Conservation (phyloP, 1,140 invertebrate species). For the Marisa cornuarietis region DNA sequence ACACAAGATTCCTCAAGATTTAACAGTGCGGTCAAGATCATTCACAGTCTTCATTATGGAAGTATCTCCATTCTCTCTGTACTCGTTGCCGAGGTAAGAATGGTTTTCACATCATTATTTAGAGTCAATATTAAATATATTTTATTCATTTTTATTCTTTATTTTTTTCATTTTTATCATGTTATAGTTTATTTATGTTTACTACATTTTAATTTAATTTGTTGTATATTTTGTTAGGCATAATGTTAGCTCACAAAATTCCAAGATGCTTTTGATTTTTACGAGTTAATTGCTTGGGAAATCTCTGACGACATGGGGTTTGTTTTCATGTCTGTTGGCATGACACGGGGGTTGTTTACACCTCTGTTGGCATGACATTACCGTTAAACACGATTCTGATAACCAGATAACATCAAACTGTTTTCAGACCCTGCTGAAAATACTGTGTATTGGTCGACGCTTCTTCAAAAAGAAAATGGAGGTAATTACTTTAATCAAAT, state of each 20-base stretch:
- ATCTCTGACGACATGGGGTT: not conserved
- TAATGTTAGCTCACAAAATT: no score
- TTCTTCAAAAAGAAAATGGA: slow-evolving; percentile 35
- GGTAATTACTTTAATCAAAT: slow-evolving; percentile 17
- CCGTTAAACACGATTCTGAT: no score
- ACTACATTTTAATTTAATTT: not conserved
- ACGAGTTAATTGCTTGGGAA: no score
- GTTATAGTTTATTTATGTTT: not conserved
- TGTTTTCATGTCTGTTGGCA: not conserved
- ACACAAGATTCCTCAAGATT: no score
- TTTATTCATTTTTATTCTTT: no score
- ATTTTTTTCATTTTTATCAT: not conserved
- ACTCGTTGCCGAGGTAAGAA: slow-evolving; percentile 41
- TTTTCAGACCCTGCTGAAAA: slow-evolving; percentile 35
- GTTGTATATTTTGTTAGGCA: not conserved
- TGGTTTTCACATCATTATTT: not conserved
- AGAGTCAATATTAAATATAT: no score
- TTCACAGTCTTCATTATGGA: slow-evolving; percentile 47
- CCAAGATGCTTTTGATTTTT: no score
- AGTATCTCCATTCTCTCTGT: slow-evolving; percentile 46
- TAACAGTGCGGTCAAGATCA: slow-evolving; percentile 19
- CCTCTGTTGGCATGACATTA: not conserved
- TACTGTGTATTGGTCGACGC: slow-evolving; percentile 23
- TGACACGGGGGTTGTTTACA: not conserved
- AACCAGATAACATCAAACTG: no score